Evolutionary conservation across 1,140 invertebrate species (phyloP).

Genomic region (Uloborus diversus): DNA sequence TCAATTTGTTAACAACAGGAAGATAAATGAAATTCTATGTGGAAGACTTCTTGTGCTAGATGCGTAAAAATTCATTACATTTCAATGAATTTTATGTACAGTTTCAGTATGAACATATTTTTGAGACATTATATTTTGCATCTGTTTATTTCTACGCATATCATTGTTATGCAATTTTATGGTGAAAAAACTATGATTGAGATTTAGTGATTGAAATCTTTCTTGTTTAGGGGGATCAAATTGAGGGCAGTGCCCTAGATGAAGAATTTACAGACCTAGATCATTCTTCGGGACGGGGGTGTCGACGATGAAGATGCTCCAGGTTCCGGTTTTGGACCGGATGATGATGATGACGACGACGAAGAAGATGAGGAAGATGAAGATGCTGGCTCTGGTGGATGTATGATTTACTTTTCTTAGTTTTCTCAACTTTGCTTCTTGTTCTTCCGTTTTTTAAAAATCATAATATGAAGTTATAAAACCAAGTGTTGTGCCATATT

Average conservation of each 20-base stretch:
- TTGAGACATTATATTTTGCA: neutral
- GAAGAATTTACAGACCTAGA: constrained; percentile 53
- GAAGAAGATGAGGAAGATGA: constrained; percentile 38
- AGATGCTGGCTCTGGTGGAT: constrained; percentile 47
- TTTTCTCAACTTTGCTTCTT: neutral
- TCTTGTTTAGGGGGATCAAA: constrained; percentile 36
- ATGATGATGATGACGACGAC: constrained; percentile 49
- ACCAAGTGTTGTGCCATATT: no score
- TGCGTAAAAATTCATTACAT: neutral
- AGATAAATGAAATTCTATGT: no score
- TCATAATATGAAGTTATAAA: no score
- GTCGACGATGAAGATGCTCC: constrained; percentile 59
- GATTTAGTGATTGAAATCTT: neutral
- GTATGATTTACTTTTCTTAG: constrained; percentile 29
- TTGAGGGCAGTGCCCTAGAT: constrained; percentile 52
- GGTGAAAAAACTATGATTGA: neutral
- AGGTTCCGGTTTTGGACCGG: constrained; percentile 57
- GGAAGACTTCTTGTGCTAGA: neutral
- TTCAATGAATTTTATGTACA: neutral
- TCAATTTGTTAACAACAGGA: no score
- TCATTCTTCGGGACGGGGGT: constrained; percentile 55
- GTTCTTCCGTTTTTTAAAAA: no score
- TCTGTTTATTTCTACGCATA: neutral
- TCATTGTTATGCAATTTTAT: neutral
- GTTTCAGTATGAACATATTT: neutral